Percentiles rank a stretch among this genome's conserved stretches.
Evolutionary conservation across 2,113 vertebrate species (phyloP).

Genomic region (Alligator mississippiensis): DNA sequence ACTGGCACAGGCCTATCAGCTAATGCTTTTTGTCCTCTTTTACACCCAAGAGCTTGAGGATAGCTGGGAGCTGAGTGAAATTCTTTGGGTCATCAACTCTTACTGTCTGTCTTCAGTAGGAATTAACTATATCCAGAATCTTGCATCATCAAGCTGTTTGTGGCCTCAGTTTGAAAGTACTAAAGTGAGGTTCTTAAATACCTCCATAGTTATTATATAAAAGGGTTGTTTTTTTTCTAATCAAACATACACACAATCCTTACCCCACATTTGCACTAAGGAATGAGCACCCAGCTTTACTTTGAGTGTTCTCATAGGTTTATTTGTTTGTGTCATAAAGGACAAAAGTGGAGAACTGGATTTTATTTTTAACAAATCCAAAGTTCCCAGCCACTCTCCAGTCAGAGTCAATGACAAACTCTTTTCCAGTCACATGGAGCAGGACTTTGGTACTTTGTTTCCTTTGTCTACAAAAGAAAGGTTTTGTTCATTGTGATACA

Average conservation of each 20-base stretch:
- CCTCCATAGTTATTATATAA: not conserved
- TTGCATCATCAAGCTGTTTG: not conserved
- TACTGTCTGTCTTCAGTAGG: not conserved
- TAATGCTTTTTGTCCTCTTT: no score
- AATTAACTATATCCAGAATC: not conserved
- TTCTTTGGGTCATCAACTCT: not conserved
- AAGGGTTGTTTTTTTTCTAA: constrained; percentile 7
- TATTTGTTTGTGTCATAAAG: not conserved
- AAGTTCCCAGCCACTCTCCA: not conserved
- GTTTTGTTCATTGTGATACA: not conserved
- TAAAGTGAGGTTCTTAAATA: not conserved
- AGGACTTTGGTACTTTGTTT: not conserved
- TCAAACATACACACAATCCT: not conserved
- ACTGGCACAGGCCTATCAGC: no score
- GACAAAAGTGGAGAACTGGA: not conserved
- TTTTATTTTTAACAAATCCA: not conserved
- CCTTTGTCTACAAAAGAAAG: not conserved
- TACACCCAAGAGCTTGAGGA: not conserved
- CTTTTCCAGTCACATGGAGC: not conserved
- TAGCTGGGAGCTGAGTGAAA: fast-evolving
- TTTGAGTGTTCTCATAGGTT: not conserved
- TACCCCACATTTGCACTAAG: not conserved
- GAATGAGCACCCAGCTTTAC: not conserved
- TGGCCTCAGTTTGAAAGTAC: not conserved
- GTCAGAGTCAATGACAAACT: not conserved